phyloP scores from a whole-genome alignment of 2,113 vertebrate genomes.

The Gallinago jamesoni region DNA sequence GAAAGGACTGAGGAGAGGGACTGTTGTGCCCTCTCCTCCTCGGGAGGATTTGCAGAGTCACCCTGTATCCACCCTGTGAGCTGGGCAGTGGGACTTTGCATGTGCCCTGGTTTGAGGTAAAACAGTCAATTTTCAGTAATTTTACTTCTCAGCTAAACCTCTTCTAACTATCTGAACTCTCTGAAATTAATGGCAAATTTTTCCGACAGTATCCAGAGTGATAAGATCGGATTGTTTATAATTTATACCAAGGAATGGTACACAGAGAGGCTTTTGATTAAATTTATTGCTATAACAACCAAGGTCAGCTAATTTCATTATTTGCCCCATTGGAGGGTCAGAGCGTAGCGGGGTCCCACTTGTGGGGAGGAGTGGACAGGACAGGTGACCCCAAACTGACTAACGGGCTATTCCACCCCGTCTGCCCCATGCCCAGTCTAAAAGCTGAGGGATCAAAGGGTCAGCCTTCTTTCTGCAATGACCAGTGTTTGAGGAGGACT shows the following conservation, averaged over 20 bases:
- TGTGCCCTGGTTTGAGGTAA: neutral
- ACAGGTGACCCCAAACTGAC: neutral
- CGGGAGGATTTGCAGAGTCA: rapidly evolving
- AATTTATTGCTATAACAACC: neutral
- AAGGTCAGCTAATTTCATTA: neutral
- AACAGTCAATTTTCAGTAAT: neutral
- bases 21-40: neutral
- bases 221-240: neutral
- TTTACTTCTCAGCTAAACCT: neutral
- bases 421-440: neutral
- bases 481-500: neutral
- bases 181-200: neutral
- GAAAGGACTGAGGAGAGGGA: too few species aligned
- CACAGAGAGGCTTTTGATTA: neutral
- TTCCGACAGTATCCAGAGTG: neutral
- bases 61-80: neutral
- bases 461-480: neutral
- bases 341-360: neutral
- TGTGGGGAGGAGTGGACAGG: neutral
- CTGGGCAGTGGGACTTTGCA: rapidly evolving
- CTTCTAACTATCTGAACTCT: neutral
- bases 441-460: neutral
- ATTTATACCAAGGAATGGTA: neutral
- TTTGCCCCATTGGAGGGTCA: neutral
- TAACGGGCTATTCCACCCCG: neutral